Percentiles rank a stretch among this genome's conserved stretches.
These are phyloP conservation scores for Ariolimax columbianus DNA, from an alignment of 2,888 invertebrate genomes.

Conservation along the genomic window DNA sequence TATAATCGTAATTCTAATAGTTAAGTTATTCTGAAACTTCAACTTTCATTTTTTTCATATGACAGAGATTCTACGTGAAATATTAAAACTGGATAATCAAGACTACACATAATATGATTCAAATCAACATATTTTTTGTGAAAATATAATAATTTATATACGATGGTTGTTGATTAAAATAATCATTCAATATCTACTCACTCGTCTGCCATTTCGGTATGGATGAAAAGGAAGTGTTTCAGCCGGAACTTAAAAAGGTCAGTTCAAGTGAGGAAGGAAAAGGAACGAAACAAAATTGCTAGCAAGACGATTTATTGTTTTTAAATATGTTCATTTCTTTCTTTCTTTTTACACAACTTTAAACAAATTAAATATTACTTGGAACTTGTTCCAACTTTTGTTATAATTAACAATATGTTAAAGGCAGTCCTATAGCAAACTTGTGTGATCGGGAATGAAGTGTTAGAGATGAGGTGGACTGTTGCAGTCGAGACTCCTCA, in stretches of 20 bases:
- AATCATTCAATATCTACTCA: slow-evolving; percentile 23
- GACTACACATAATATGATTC: background rate
- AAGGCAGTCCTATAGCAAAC: too few species aligned
- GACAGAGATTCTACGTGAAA: background rate
- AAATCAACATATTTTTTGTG: background rate
- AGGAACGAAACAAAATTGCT: background rate
- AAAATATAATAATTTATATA: background rate
- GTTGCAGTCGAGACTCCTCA: too few species aligned
- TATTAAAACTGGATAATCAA: background rate
- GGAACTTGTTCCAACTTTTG: too few species aligned
- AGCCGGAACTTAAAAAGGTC: background rate
- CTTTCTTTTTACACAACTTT: too few species aligned
- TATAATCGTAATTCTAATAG: too few species aligned
- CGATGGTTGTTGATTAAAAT: slow-evolving; percentile 1
- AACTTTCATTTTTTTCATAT: background rate
- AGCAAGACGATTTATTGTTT: too few species aligned
- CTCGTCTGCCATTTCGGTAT: slow-evolving; percentile 47
- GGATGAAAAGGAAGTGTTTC: slow-evolving; percentile 32
- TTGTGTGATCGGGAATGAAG: too few species aligned
- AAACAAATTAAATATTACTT: too few species aligned
- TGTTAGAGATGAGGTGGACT: too few species aligned
- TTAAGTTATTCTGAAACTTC: background rate
- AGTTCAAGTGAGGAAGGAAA: background rate
- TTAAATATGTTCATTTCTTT: too few species aligned
- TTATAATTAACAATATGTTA: too few species aligned